Conservation (phyloP, 2,797 vertebrate species). For the Pristis pectinata region DNA sequence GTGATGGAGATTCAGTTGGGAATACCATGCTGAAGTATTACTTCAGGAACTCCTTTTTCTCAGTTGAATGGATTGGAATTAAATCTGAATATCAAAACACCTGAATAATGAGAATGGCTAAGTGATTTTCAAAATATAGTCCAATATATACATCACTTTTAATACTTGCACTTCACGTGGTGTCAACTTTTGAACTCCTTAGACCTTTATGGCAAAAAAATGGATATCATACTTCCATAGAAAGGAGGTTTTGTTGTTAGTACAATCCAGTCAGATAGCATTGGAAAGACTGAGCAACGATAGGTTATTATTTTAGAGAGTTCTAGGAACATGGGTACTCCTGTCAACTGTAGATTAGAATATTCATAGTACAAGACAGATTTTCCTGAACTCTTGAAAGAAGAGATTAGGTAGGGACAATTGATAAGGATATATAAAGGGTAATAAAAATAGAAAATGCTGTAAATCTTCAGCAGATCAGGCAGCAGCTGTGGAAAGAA, state of each 20-base stretch:
- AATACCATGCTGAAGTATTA: not conserved
- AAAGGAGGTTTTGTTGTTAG: not conserved
- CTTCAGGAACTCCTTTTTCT: not conserved
- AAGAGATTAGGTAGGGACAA: not conserved
- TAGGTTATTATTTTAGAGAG: no score
- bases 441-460: no score
- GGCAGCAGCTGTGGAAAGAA: no score
- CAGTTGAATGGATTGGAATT: not conserved
- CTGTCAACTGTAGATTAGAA: not conserved
- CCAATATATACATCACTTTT: not conserved
- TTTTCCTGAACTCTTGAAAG: not conserved
- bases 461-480: no score
- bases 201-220: not conserved
- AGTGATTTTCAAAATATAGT: not conserved
- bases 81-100: not conserved
- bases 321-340: not conserved
- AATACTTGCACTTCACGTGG: not conserved
- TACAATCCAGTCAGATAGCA: not conserved
- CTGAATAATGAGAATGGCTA: not conserved
- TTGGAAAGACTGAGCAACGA: not conserved
- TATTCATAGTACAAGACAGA: not conserved
- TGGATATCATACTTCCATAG: not conserved
- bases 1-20: not conserved
- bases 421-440: not conserved
- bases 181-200: not conserved